phyloP scores from a whole-genome alignment of 2,113 vertebrate genomes.

The Boleophthalmus pectinirostris region DNA sequence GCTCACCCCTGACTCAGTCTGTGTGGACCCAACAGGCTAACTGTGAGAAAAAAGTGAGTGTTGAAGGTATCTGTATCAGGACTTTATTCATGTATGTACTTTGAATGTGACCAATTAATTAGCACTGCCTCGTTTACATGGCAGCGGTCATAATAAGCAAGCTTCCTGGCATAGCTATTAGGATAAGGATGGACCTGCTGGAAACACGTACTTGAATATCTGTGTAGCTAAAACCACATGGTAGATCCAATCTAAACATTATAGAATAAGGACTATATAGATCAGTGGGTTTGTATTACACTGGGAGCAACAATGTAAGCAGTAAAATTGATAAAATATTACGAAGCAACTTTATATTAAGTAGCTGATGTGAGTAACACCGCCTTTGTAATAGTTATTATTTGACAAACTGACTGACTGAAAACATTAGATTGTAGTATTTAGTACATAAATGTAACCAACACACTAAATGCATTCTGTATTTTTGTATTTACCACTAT shows the following conservation, averaged over 20 bases:
- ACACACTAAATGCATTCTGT: too few species aligned
- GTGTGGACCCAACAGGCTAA: constrained; percentile 33
- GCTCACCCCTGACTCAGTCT: constrained; percentile 43
- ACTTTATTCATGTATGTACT: constrained; percentile 34
- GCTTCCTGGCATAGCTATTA: constrained; percentile 30
- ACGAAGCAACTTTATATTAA: background rate
- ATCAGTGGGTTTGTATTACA: background rate
- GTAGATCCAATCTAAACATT: background rate
- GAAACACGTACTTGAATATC: too few species aligned
- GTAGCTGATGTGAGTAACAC: background rate
- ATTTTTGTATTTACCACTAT: background rate
- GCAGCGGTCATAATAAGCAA: constrained; percentile 58
- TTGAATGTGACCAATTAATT: constrained; percentile 37
- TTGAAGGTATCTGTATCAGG: constrained; percentile 5
- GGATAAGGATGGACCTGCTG: too few species aligned
- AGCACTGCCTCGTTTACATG: constrained; percentile 54
- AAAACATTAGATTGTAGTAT: too few species aligned
- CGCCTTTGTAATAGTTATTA: too few species aligned
- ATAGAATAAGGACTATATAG: background rate
- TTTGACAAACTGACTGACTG: too few species aligned
- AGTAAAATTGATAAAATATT: background rate
- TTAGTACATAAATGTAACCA: too few species aligned
- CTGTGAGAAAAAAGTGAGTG: constrained; percentile 31
- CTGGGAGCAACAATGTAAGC: background rate
- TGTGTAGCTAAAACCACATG: background rate